These are phyloP conservation scores for Porites rus DNA, from an alignment of 92 coral and sea anemone genomes.

Conservation along the genomic window DNA sequence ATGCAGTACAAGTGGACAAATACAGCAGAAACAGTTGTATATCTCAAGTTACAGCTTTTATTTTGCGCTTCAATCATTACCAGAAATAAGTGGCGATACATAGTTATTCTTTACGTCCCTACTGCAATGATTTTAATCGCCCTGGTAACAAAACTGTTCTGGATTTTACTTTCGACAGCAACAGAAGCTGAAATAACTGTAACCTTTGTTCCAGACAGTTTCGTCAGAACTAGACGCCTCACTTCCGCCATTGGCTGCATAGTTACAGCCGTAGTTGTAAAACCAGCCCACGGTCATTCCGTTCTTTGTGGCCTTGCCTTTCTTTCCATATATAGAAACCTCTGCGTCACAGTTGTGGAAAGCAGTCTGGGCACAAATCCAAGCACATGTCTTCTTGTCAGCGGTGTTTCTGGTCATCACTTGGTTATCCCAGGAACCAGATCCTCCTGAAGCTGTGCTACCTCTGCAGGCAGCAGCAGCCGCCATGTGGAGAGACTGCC, in stretches of 20 bases:
- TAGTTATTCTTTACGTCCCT: neutral
- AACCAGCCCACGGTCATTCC: neutral
- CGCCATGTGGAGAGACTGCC: conserved; percentile 71
- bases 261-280: neutral
- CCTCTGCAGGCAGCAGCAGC: conserved; percentile 70
- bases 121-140: neutral
- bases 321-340: conserved; percentile 33
- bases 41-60: neutral
- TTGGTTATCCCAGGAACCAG: neutral
- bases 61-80: neutral
- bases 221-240: neutral
- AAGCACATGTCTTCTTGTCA: neutral
- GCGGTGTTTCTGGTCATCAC: conserved; percentile 7
- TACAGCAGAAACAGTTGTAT: too few relatives aligned
- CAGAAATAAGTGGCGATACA: neutral
- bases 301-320: conserved; percentile 34
- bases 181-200: conserved; percentile 31
- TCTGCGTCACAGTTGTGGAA: conserved; percentile 33
- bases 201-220: neutral
- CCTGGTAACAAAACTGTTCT: neutral
- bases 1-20: neutral
- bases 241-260: neutral
- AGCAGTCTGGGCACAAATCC: neutral
- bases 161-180: conserved; percentile 17
- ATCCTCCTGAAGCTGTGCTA: conserved; percentile 52